These are phyloP conservation scores for Thalassoma bifasciatum DNA, from an alignment of 2,113 vertebrate species.

Conservation along the genomic window DNA sequence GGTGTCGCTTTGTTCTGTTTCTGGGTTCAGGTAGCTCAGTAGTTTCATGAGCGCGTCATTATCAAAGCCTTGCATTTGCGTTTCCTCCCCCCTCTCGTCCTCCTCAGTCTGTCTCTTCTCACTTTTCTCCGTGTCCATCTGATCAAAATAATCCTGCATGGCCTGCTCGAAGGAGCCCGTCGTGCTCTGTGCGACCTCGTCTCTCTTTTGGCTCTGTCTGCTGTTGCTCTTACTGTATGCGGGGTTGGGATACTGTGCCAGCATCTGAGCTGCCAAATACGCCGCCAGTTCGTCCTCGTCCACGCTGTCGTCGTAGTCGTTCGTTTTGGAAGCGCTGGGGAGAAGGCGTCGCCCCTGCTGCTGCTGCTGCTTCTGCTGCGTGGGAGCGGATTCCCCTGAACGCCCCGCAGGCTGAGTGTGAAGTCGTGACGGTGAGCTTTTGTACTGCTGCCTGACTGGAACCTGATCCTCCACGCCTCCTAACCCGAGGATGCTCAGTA, in stretches of 20 bases:
- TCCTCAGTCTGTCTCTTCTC: conserved; percentile 83
- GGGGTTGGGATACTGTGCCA: conserved; percentile 85
- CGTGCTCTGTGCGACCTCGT: conserved; percentile 71
- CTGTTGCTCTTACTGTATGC: conserved; percentile 50
- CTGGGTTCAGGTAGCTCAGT: conserved; percentile 89
- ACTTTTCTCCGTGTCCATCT: conserved; percentile 76
- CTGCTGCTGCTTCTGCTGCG: conserved; percentile 69
- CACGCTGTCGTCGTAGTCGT: conserved; percentile 81
- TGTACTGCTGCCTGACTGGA: conserved; percentile 80
- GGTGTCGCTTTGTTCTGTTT: conserved; percentile 84
- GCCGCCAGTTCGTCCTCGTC: conserved; percentile 89
- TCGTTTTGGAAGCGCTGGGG: conserved; percentile 79
- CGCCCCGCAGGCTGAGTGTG: conserved; percentile 74
- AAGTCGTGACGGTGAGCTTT: conserved; percentile 80
- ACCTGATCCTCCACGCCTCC: conserved; percentile 76
- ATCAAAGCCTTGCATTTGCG: conserved; percentile 83
- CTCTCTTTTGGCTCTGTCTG: conserved; percentile 80
- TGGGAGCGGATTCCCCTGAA: conserved; percentile 71
- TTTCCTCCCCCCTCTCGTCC: conserved; percentile 62
- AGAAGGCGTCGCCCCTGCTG: conserved; percentile 50
- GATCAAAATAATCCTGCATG: conserved; percentile 86
- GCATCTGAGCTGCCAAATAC: conserved; percentile 87
- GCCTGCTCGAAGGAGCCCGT: conserved; percentile 82
- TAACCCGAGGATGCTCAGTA: conserved; percentile 88
- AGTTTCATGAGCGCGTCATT: conserved; percentile 89